Evolutionary conservation across 2,888 invertebrate genomes (phyloP).

Genomic region (Melipona bicolor): DNA sequence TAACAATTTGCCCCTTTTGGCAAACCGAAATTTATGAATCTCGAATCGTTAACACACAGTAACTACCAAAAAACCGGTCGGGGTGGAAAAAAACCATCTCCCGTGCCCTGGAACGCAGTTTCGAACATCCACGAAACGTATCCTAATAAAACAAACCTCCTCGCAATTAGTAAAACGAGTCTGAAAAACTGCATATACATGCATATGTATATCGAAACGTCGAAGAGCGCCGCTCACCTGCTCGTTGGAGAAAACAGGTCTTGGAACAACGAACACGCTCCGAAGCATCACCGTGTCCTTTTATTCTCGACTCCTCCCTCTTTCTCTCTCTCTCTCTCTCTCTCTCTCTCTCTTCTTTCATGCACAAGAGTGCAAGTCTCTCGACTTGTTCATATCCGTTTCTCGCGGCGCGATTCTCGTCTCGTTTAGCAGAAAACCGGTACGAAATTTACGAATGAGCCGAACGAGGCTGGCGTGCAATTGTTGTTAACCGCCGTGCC

Average conservation of each 20-base stretch:
- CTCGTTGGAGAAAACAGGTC: conserved; percentile 8
- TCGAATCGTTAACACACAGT: not conserved
- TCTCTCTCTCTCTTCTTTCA: not conserved
- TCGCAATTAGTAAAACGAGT: not conserved
- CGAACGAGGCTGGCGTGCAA: conserved; percentile 33
- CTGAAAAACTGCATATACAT: not conserved
- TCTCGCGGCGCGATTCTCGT: conserved; percentile 16
- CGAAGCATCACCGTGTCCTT: not conserved
- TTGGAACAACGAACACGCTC: conserved; percentile 6
- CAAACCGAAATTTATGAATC: not conserved
- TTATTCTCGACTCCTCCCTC: conserved; percentile 6
- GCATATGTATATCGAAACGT: not conserved
- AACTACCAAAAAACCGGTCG: not conserved
- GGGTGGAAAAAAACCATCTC: not conserved
- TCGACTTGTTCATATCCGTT: conserved; percentile 32
- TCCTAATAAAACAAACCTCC: not conserved
- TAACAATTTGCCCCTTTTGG: not conserved
- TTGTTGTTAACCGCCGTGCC: conserved; percentile 33
- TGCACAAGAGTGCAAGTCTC: not conserved
- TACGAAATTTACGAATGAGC: conserved; percentile 36
- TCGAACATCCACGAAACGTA: not conserved
- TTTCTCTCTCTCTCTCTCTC: not conserved
- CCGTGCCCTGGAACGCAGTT: no score
- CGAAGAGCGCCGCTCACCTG: not conserved
- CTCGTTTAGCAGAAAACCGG: conserved; percentile 30